Conservation (phyloP, 1,140 invertebrate genomes). For the Leptopilina clavipes region DNA sequence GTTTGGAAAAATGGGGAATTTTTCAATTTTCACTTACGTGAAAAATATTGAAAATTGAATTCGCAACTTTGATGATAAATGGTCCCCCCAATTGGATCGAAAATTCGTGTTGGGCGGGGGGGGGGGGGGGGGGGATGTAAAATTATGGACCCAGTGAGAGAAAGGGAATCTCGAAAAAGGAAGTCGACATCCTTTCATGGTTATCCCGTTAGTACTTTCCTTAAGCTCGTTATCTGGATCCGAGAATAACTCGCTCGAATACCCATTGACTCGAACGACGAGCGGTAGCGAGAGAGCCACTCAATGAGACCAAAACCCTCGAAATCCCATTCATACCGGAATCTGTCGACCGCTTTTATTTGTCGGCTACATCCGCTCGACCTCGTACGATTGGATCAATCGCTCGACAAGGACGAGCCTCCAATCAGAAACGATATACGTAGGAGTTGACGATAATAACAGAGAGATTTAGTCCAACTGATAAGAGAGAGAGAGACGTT, state of each 20-base stretch:
- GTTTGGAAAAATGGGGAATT: too few species aligned
- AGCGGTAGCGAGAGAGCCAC: conserved; percentile 23
- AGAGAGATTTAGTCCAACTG: conserved; percentile 34
- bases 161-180: conserved; percentile 32
- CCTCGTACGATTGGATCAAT: conserved; percentile 34
- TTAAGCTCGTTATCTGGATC: neutral
- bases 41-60: too few species aligned
- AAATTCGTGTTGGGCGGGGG: too few species aligned
- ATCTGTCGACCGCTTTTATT: conserved; percentile 32
- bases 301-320: conserved; percentile 47
- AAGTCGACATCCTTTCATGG: conserved; percentile 44
- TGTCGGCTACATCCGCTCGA: conserved; percentile 31
- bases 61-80: too few species aligned
- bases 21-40: too few species aligned
- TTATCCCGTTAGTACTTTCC: neutral
- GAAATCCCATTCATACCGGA: conserved; percentile 46
- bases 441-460: neutral
- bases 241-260: conserved; percentile 49
- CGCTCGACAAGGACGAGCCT: conserved; percentile 28
- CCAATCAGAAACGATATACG: conserved; percentile 27
- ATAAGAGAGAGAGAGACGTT: neutral
- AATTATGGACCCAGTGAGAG: neutral
- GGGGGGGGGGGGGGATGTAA: neutral
- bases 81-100: too few species aligned
- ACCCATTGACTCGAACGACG: conserved; percentile 41